Conservation (phyloP, 2,113 vertebrate genomes). For the Pteropus alecto region DNA sequence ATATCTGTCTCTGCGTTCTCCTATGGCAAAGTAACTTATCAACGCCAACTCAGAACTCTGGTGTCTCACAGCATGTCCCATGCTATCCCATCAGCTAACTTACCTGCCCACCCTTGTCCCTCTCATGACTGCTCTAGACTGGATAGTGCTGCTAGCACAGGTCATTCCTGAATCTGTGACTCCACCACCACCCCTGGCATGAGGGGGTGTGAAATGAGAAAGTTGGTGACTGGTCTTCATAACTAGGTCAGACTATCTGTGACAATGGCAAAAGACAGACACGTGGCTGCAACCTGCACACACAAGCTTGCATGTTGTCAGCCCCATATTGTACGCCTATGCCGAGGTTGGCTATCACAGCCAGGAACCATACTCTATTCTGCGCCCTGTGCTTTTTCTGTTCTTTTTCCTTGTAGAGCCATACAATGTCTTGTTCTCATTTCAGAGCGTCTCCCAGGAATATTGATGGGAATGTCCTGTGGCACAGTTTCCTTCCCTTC, state of each 20-base stretch:
- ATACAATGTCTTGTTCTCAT: not conserved
- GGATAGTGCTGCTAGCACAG: not conserved
- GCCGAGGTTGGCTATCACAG: rapidly evolving
- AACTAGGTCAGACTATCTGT: not conserved
- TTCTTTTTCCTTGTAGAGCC: not conserved
- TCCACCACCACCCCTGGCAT: not conserved
- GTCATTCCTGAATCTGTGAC: not conserved
- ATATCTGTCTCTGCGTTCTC: not conserved
- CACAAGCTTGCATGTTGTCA: not conserved
- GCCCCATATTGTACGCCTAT: not conserved
- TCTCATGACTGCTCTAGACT: not conserved
- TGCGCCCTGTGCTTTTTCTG: not conserved
- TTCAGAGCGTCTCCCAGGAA: not conserved
- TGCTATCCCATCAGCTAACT: not conserved
- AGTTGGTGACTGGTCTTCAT: not conserved
- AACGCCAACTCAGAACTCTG: not conserved
- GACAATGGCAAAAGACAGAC: not conserved
- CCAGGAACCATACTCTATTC: not conserved
- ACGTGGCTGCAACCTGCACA: not conserved
- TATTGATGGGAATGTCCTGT: not conserved
- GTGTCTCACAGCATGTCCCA: not conserved
- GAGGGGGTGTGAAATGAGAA: not conserved
- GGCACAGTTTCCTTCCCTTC: not conserved
- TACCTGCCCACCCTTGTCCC: not conserved
- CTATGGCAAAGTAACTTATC: not conserved